These are phyloP conservation scores for Lineus longissimus DNA, from an alignment of 1,140 invertebrate species.

Conservation along the genomic window DNA sequence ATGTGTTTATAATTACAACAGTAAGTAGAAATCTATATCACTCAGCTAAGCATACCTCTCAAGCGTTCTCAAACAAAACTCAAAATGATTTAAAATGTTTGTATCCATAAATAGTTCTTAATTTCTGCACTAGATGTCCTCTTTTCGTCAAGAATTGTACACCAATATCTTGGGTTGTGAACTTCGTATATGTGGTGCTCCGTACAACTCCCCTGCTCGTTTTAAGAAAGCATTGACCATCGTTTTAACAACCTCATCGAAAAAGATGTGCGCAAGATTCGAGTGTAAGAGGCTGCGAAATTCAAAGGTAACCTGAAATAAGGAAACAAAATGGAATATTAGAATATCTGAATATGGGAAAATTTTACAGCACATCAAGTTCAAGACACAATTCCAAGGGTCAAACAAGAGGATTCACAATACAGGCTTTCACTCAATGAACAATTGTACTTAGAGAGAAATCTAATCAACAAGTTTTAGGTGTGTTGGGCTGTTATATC, in stretches of 20 bases:
- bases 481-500: no score
- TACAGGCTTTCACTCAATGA: no score
- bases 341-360: background rate
- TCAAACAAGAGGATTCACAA: background rate
- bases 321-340: slow-evolving; percentile 5
- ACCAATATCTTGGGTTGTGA: slow-evolving; percentile 32
- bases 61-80: no score
- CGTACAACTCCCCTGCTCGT: slow-evolving; percentile 76
- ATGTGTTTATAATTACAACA: no score
- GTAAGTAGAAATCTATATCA: no score
- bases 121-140: no score
- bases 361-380: background rate
- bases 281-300: slow-evolving; percentile 83
- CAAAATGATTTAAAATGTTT: no score
- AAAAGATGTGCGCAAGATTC: slow-evolving; percentile 85
- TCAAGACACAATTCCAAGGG: background rate
- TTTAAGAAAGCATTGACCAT: slow-evolving; percentile 91
- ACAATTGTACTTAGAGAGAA: no score
- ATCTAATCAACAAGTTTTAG: no score
- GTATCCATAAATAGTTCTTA: no score
- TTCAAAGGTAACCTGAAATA: slow-evolving; percentile 72
- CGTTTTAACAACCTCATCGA: slow-evolving; percentile 90
- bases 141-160: background rate
- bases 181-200: slow-evolving; percentile 53
- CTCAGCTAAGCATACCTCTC: no score